A percentile compares a stretch with the other conserved stretches of the same genome.
Evolutionary conservation across 2,888 invertebrate genomes (phyloP).

Genomic region (Scotopteryx bipunctaria): DNA sequence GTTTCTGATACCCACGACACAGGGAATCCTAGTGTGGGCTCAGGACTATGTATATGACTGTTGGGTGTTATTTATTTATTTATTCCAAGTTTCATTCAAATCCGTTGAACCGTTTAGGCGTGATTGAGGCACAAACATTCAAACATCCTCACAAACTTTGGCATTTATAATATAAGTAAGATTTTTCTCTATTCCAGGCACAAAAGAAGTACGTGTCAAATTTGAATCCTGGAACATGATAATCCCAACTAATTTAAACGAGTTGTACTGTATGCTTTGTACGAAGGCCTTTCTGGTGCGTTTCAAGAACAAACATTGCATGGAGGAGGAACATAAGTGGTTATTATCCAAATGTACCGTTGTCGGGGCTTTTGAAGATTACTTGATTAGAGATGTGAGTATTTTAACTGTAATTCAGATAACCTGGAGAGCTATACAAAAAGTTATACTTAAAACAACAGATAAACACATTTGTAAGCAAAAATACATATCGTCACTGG

Average conservation of each 20-base stretch:
- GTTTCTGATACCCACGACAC: too few species aligned
- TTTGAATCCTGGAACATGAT: slow-evolving; percentile 46
- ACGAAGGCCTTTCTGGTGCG: background rate
- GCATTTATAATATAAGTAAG: background rate
- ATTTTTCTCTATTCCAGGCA: slow-evolving; percentile 27
- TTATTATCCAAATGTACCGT: slow-evolving; percentile 17
- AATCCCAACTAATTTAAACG: background rate
- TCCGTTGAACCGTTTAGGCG: too few species aligned
- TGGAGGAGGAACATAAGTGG: slow-evolving; percentile 3
- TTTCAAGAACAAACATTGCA: slow-evolving; percentile 15
- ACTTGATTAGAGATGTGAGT: slow-evolving; percentile 29
- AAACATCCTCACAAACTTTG: too few species aligned
- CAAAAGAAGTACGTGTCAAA: slow-evolving; percentile 37
- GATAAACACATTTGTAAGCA: too few species aligned
- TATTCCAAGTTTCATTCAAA: too few species aligned
- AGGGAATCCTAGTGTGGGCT: too few species aligned
- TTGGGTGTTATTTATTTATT: background rate
- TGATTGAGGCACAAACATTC: too few species aligned
- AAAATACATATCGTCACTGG: too few species aligned
- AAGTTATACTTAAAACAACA: too few species aligned
- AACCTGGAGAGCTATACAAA: too few species aligned
- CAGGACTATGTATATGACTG: too few species aligned
- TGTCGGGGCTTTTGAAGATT: slow-evolving; percentile 26
- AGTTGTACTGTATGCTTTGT: slow-evolving; percentile 32
- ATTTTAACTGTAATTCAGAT: too few species aligned